phyloP scores from a whole-genome alignment of 2,797 vertebrate species.

The Scarus forsteni region DNA sequence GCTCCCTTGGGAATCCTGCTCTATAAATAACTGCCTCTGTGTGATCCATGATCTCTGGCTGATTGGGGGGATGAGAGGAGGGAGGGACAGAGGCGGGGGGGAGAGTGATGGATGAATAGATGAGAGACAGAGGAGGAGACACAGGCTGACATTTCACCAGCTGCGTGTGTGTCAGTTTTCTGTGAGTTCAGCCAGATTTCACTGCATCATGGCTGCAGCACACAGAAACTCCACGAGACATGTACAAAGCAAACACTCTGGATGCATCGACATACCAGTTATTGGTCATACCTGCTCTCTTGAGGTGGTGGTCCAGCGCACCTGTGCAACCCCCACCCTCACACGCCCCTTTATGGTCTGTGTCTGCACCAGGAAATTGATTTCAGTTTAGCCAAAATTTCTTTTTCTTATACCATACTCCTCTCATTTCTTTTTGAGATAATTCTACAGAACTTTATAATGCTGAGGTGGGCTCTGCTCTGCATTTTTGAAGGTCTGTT shows the following conservation, averaged over 20 bases:
- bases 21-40: slow-evolving; percentile 74
- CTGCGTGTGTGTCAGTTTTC: slow-evolving; percentile 21
- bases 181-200: slow-evolving; percentile 34
- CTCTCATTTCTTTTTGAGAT: too few relatives aligned
- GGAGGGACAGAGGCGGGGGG: slow-evolving; percentile 11
- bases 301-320: too few relatives aligned
- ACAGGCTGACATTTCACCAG: slow-evolving; percentile 32
- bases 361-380: too few relatives aligned
- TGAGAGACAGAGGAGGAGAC: slow-evolving; percentile 17
- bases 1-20: slow-evolving; percentile 62
- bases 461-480: too few relatives aligned
- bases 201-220: slow-evolving; percentile 5
- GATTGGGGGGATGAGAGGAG: slow-evolving; percentile 18
- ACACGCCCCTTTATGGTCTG: too few relatives aligned
- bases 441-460: too few relatives aligned
- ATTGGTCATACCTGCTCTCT: not conserved
- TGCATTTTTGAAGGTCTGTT: too few relatives aligned
- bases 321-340: too few relatives aligned
- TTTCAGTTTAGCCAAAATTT: too few relatives aligned
- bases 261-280: slow-evolving; percentile 48
- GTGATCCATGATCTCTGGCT: slow-evolving; percentile 66
- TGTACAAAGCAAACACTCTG: slow-evolving; percentile 49
- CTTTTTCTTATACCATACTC: too few relatives aligned
- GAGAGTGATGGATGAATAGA: slow-evolving; percentile 43
- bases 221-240: slow-evolving; percentile 15